Percentiles rank a stretch among this genome's conserved stretches.
Evolutionary conservation across 2,888 invertebrate genomes (phyloP).

Genomic region (Drosophila antonietae): DNA sequence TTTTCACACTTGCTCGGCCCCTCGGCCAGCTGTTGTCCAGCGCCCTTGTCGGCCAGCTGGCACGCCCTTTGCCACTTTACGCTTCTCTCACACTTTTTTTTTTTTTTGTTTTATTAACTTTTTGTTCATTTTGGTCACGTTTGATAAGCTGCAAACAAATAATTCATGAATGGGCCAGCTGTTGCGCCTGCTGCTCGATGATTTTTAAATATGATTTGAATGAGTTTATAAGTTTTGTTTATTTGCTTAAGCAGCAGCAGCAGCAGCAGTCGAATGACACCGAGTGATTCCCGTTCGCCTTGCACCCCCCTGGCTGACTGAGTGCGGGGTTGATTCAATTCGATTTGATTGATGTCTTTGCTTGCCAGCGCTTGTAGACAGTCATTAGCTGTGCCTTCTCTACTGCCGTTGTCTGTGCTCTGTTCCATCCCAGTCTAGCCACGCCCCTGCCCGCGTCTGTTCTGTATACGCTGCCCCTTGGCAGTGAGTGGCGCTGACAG

Average conservation of each 20-base stretch:
- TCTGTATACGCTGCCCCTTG: slow-evolving; percentile 44
- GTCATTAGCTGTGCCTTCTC: slow-evolving; percentile 69
- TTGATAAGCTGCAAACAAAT: slow-evolving; percentile 75
- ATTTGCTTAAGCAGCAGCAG: slow-evolving; percentile 64
- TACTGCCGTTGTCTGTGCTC: slow-evolving; percentile 41
- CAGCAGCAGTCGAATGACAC: slow-evolving; percentile 32
- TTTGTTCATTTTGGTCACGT: slow-evolving; percentile 72
- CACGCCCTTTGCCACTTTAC: slow-evolving; percentile 43
- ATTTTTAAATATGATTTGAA: slow-evolving; percentile 78
- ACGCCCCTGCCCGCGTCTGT: slow-evolving; percentile 7
- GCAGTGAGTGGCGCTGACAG: slow-evolving; percentile 67
- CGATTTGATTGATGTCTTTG: slow-evolving; percentile 74
- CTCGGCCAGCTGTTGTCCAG: slow-evolving; percentile 56
- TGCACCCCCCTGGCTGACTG: not conserved
- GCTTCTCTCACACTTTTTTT: slow-evolving; percentile 24
- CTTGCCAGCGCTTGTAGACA: slow-evolving; percentile 64
- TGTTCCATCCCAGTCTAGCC: slow-evolving; percentile 16
- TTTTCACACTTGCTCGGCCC: slow-evolving; percentile 67
- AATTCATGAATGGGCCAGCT: slow-evolving; percentile 74
- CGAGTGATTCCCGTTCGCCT: not conserved
- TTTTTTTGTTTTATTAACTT: slow-evolving; percentile 64
- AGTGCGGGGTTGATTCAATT: slow-evolving; percentile 51
- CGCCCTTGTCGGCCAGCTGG: slow-evolving; percentile 61
- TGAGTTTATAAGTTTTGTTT: slow-evolving; percentile 79
- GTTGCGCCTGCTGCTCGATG: slow-evolving; percentile 57